phyloP scores from a whole-genome alignment of 2,888 invertebrate species.

The Sarcophaga variegata region DNA sequence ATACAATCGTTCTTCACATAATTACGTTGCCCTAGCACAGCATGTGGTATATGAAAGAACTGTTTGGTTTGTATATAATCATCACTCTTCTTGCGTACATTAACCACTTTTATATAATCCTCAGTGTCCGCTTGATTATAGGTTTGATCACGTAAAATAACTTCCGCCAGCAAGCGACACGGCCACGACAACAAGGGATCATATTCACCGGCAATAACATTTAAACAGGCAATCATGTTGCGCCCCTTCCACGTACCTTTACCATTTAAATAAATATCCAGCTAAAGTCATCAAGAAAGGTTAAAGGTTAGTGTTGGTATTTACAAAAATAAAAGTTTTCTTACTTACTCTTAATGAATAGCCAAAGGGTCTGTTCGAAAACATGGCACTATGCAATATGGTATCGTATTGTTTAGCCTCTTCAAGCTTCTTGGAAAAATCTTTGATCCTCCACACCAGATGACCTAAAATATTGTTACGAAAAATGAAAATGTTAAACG shows the following conservation, averaged over 20 bases:
- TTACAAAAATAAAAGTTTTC: background rate
- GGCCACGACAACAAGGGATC: conserved; percentile 89
- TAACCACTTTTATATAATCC: conserved; percentile 85
- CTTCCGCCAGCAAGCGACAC: conserved; percentile 86
- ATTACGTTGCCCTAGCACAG: conserved; percentile 77
- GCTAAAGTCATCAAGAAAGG: conserved; percentile 79
- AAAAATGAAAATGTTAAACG: no score
- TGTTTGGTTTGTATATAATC: conserved; percentile 80
- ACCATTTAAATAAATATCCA: conserved; percentile 88
- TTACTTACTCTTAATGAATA: conserved; percentile 86
- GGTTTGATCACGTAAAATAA: conserved; percentile 86
- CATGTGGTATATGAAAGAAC: conserved; percentile 81
- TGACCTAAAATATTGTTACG: conserved; percentile 81
- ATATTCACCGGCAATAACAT: conserved; percentile 87
- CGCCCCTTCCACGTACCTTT: conserved; percentile 90
- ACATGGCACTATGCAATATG: conserved; percentile 86
- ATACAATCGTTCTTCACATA: conserved; percentile 80
- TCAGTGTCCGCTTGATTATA: conserved; percentile 82
- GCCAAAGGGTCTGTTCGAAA: conserved; percentile 88
- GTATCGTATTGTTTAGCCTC: conserved; percentile 86
- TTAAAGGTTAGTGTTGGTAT: background rate
- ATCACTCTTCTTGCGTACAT: conserved; percentile 83
- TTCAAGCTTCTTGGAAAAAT: conserved; percentile 86
- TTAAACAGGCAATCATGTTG: conserved; percentile 87
- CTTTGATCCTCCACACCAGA: conserved; percentile 88